phyloP scores from a whole-genome alignment of 2,113 vertebrate genomes.

The Heptranchias perlo region DNA sequence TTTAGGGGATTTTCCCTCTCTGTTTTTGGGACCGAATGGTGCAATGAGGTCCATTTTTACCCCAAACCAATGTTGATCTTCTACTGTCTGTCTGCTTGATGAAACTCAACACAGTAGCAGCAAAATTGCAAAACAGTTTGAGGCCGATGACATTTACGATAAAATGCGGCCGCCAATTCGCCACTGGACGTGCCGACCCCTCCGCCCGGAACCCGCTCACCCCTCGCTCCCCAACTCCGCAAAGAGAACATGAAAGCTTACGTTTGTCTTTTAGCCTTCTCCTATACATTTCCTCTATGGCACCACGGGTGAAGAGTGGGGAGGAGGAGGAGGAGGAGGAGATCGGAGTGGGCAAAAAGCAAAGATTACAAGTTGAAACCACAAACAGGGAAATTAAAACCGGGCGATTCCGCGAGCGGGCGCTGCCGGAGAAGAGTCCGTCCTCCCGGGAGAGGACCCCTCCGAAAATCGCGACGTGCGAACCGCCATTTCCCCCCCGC shows the following conservation, averaged over 20 bases:
- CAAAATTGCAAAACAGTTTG: not conserved
- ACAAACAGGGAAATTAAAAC: not conserved
- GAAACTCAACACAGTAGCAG: not conserved
- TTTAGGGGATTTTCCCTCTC: not conserved
- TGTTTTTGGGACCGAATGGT: too few species aligned
- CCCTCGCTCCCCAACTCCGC: not conserved
- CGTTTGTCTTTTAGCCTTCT: constrained; percentile 76
- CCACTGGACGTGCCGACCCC: not conserved
- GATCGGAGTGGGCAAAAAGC: constrained; percentile 50
- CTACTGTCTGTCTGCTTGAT: not conserved
- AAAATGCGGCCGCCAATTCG: not conserved
- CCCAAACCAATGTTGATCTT: not conserved
- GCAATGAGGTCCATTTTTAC: too few species aligned
- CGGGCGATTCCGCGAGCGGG: not conserved
- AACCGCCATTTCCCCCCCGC: not conserved
- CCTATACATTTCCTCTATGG: constrained; percentile 73
- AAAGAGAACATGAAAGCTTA: constrained; percentile 58
- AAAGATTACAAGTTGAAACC: constrained; percentile 50
- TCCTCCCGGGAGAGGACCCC: not conserved
- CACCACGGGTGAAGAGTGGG: constrained; percentile 46
- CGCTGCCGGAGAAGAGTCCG: too few species aligned
- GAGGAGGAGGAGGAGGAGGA: constrained; percentile 52
- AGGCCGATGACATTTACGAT: not conserved
- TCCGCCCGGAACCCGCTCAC: not conserved
- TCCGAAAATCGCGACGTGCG: not conserved